These are phyloP conservation scores for Odontamblyopus rebecca DNA, from an alignment of 2,797 vertebrate species.

Conservation along the genomic window DNA sequence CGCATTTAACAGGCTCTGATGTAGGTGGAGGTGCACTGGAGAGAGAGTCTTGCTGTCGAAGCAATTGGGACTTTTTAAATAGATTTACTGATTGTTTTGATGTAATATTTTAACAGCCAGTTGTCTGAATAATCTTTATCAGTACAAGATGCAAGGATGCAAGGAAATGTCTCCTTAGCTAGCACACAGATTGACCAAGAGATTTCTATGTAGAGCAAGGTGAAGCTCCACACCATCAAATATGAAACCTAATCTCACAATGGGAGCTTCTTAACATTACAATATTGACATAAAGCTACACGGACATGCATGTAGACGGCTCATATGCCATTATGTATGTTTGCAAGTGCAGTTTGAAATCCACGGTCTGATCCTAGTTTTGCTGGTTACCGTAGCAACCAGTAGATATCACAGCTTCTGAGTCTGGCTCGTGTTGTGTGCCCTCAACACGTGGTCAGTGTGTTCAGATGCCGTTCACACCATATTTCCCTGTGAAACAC, in stretches of 20 bases:
- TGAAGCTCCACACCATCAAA: neutral
- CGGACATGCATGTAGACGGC: neutral
- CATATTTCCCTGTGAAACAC: neutral
- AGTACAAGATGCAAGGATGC: neutral
- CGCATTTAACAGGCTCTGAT: slow-evolving; percentile 33
- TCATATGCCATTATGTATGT: slow-evolving; percentile 3
- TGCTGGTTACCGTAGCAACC: slow-evolving; percentile 89
- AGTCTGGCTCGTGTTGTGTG: slow-evolving; percentile 24
- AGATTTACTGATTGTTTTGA: slow-evolving; percentile 11
- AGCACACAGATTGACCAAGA: no score
- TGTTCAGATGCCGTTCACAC: slow-evolving; percentile 14
- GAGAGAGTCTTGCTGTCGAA: slow-evolving; percentile 25
- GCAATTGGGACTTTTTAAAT: slow-evolving; percentile 40
- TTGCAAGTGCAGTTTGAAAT: slow-evolving; percentile 50
- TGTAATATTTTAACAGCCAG: neutral
- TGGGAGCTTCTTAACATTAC: neutral
- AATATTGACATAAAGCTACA: slow-evolving; percentile 10
- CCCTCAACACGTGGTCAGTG: slow-evolving; percentile 43
- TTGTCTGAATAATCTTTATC: neutral
- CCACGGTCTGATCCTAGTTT: slow-evolving; percentile 84
- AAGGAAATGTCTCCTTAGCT: neutral
- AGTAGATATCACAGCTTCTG: slow-evolving; percentile 64
- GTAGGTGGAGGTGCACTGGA: slow-evolving; percentile 11
- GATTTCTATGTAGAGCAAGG: no score
- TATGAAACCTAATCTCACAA: neutral